Conservation (phyloP, 2,113 vertebrate species). For the Pithys albifrons region DNA sequence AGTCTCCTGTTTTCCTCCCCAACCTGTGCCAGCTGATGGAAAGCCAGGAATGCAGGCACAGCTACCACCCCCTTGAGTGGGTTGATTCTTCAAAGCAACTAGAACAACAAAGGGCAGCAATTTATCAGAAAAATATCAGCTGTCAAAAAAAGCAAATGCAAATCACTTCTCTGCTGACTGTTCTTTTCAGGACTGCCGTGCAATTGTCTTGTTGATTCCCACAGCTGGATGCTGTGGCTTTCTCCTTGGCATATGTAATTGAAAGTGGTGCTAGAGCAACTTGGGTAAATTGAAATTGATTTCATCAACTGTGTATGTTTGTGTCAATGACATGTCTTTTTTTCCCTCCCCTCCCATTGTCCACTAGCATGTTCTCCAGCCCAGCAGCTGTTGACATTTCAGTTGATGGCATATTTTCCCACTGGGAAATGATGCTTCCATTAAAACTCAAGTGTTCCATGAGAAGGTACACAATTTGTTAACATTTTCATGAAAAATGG, state of each 20-base stretch:
- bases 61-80: slow-evolving; percentile 25
- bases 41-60: not conserved
- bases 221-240: slow-evolving; percentile 63
- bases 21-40: not conserved
- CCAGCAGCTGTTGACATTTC: slow-evolving; percentile 34
- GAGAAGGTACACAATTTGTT: slow-evolving; percentile 12
- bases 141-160: slow-evolving; percentile 59
- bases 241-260: slow-evolving; percentile 41
- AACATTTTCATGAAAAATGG: slow-evolving; percentile 33
- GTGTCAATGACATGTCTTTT: not conserved
- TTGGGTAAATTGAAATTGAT: slow-evolving; percentile 42
- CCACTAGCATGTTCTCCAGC: slow-evolving; percentile 34
- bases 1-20: not conserved
- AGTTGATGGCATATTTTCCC: slow-evolving; percentile 1
- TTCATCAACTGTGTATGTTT: slow-evolving; percentile 10
- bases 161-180: slow-evolving; percentile 39
- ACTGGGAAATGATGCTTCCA: slow-evolving; percentile 4
- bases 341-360: not conserved
- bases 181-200: slow-evolving; percentile 28
- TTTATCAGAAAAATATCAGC: slow-evolving; percentile 68
- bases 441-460: slow-evolving; percentile 14
- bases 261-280: slow-evolving; percentile 45
- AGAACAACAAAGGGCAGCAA: slow-evolving; percentile 64
- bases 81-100: slow-evolving; percentile 40
- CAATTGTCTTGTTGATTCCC: slow-evolving; percentile 61